phyloP scores from a whole-genome alignment of 2,888 invertebrate species.

The Alloscopus bannaensis region DNA sequence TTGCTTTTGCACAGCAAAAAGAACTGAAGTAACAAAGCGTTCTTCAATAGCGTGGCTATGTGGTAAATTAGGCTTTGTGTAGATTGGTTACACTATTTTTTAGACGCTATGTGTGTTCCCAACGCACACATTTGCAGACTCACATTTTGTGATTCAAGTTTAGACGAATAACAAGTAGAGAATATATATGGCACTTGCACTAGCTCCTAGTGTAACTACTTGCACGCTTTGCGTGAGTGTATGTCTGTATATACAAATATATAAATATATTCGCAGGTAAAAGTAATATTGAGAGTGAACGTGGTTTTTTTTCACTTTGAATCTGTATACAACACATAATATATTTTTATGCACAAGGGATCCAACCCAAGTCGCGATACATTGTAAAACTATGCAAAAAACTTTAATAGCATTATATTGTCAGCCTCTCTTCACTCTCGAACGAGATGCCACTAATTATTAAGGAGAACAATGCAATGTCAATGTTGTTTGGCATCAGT shows the following conservation, averaged over 20 bases:
- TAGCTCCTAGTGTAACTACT: background rate
- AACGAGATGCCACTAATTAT: constrained; percentile 60
- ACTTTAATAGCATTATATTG: constrained; percentile 15
- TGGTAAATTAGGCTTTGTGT: too few species aligned
- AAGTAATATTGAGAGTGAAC: background rate
- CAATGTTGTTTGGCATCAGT: constrained; percentile 62
- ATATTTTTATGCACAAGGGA: background rate
- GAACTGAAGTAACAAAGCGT: constrained; percentile 4
- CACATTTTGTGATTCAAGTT: too few species aligned
- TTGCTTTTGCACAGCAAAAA: too few species aligned
- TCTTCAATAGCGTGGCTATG: too few species aligned
- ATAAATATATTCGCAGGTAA: too few species aligned
- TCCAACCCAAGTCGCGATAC: background rate
- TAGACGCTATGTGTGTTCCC: background rate
- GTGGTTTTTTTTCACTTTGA: background rate
- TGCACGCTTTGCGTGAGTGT: constrained; percentile 2
- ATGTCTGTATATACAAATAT: background rate
- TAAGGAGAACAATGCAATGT: constrained; percentile 68
- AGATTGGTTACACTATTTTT: constrained; percentile 12
- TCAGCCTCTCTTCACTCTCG: constrained; percentile 31
- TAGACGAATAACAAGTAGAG: too few species aligned
- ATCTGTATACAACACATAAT: background rate
- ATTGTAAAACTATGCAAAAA: constrained; percentile 1
- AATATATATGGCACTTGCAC: background rate
- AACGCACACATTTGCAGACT: too few species aligned